phyloP scores from a whole-genome alignment of 2,113 vertebrate genomes.

The Corythaeola cristata region DNA sequence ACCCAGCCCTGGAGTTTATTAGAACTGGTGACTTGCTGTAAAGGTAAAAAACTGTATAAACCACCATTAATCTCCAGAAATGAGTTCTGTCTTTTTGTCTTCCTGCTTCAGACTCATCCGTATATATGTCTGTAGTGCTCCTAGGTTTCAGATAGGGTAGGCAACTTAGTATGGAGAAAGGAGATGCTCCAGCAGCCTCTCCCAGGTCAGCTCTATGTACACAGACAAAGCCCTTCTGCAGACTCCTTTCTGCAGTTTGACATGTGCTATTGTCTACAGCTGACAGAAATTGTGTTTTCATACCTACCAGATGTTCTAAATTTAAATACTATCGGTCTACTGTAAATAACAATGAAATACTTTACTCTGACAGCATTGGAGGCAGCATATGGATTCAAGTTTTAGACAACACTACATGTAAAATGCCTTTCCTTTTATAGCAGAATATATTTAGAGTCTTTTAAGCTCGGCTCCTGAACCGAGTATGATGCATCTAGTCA shows the following conservation, averaged over 20 bases:
- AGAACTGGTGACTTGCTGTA: neutral
- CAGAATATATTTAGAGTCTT: slow-evolving; percentile 67
- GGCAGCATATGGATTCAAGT: slow-evolving; percentile 43
- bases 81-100: neutral
- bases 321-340: slow-evolving; percentile 7
- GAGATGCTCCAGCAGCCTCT: neutral
- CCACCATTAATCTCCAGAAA: neutral
- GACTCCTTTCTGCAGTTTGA: neutral
- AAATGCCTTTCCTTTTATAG: slow-evolving; percentile 68
- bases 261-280: neutral
- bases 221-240: neutral
- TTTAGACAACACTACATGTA: slow-evolving; percentile 47
- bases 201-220: neutral
- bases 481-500: slow-evolving; percentile 59
- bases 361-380: slow-evolving; percentile 3
- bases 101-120: neutral
- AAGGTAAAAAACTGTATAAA: neutral
- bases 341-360: slow-evolving; percentile 32
- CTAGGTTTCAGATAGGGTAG: neutral
- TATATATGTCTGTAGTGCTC: neutral
- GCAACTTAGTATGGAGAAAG: neutral
- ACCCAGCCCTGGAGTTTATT: neutral
- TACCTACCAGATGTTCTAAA: slow-evolving; percentile 10
- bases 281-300: neutral
- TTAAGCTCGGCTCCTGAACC: slow-evolving; percentile 26